Conservation (phyloP, 1,140 invertebrate species). For the Tribolium madens region DNA sequence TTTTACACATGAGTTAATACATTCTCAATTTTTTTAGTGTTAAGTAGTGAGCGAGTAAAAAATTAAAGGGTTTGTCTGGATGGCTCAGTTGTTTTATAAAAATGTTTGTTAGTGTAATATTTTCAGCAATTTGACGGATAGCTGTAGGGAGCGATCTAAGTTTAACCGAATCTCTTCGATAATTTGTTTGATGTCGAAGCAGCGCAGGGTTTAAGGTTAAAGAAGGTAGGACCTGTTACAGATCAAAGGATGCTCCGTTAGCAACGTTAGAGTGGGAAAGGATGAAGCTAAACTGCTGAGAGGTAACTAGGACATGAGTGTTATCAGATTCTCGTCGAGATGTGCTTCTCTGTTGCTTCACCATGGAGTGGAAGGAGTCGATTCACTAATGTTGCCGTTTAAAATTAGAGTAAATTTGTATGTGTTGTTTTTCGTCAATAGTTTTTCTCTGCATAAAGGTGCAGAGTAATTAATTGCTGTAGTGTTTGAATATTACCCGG, state of each 20-base stretch:
- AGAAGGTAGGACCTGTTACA: constrained; percentile 39
- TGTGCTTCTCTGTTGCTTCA: constrained; percentile 37
- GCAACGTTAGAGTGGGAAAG: constrained; percentile 41
- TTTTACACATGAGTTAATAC: neutral
- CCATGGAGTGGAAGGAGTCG: constrained; percentile 21
- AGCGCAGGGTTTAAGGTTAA: constrained; percentile 40
- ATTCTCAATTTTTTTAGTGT: neutral
- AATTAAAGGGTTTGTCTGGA: neutral
- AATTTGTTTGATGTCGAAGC: constrained; percentile 43
- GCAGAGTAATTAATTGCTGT: neutral
- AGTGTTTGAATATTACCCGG: neutral
- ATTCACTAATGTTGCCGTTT: constrained; percentile 5
- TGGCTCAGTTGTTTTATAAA: neutral
- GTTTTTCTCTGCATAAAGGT: neutral
- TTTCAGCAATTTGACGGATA: constrained; percentile 13
- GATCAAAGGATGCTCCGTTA: constrained; percentile 42
- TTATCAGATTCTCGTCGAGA: constrained; percentile 41
- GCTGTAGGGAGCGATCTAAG: constrained; percentile 33
- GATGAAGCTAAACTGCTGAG: constrained; percentile 43
- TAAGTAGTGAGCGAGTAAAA: neutral
- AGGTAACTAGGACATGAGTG: constrained; percentile 40
- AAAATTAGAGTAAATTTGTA: constrained; percentile 24
- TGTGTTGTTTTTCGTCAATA: constrained; percentile 4
- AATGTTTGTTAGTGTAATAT: neutral
- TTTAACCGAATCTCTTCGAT: constrained; percentile 41